Evolutionary conservation across 2,797 vertebrate species (phyloP).

Genomic region (Centroberyx gerrardi): DNA sequence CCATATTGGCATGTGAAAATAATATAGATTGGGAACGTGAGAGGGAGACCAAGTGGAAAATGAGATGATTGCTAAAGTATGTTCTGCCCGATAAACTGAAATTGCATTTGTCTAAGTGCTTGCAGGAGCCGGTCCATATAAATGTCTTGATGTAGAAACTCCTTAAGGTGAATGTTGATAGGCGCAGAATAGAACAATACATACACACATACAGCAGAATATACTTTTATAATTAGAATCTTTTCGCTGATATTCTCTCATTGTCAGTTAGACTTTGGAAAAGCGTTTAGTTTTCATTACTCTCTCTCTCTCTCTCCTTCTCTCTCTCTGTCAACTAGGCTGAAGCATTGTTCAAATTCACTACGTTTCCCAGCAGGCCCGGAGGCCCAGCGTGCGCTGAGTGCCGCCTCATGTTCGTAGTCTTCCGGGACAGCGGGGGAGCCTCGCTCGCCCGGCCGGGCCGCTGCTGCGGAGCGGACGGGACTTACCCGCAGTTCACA

Average conservation of each 20-base stretch:
- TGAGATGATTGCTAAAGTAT: conserved; percentile 78
- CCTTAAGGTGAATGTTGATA: conserved; percentile 43
- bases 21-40: conserved; percentile 71
- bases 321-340: neutral
- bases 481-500: neutral
- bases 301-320: neutral
- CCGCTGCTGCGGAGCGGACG: conserved; percentile 20
- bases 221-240: neutral
- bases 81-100: conserved; percentile 68
- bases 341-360: conserved; percentile 34
- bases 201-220: conserved; percentile 5
- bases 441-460: neutral
- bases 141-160: conserved; percentile 34
- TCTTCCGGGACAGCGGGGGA: conserved; percentile 49
- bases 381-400: conserved; percentile 78
- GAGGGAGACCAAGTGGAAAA: conserved; percentile 74
- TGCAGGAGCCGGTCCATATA: conserved; percentile 50
- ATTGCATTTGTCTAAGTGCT: conserved; percentile 73
- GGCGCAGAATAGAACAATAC: neutral
- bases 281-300: no score
- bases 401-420: conserved; percentile 78
- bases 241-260: conserved; percentile 2
- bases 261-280: neutral
- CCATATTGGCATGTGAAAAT: conserved; percentile 74
- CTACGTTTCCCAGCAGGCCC: conserved; percentile 52